Evolutionary conservation across 2,797 vertebrate species (phyloP).

Genomic region (Numenius phaeopus): DNA sequence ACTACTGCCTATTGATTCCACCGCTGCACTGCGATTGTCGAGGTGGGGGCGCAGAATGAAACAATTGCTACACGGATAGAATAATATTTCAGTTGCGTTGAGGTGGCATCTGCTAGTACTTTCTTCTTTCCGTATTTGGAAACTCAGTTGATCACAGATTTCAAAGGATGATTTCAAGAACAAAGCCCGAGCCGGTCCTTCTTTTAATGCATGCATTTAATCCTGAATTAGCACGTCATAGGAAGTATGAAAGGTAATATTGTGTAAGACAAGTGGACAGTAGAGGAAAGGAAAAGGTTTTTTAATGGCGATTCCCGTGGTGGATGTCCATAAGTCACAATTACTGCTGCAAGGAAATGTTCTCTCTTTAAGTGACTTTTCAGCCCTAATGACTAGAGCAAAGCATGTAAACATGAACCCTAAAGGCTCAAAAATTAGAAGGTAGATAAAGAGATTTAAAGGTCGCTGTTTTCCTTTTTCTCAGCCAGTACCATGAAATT

Average conservation of each 20-base stretch:
- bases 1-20: constrained; percentile 25
- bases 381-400: background rate
- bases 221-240: background rate
- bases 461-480: background rate
- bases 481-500: background rate
- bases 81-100: background rate
- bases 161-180: background rate
- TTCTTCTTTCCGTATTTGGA: background rate
- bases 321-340: background rate
- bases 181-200: background rate
- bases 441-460: background rate
- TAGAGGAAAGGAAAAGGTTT: background rate
- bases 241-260: background rate
- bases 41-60: background rate
- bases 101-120: background rate
- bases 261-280: background rate
- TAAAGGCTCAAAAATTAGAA: background rate
- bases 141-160: background rate
- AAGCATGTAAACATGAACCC: background rate
- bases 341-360: background rate
- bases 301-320: background rate
- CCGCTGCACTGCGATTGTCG: background rate
- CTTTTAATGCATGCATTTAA: background rate
- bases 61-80: background rate
- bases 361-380: background rate